Percentiles rank a stretch among this genome's conserved stretches.
Conservation (phyloP, 1,140 invertebrate species). For the Bombus terrestris region DNA sequence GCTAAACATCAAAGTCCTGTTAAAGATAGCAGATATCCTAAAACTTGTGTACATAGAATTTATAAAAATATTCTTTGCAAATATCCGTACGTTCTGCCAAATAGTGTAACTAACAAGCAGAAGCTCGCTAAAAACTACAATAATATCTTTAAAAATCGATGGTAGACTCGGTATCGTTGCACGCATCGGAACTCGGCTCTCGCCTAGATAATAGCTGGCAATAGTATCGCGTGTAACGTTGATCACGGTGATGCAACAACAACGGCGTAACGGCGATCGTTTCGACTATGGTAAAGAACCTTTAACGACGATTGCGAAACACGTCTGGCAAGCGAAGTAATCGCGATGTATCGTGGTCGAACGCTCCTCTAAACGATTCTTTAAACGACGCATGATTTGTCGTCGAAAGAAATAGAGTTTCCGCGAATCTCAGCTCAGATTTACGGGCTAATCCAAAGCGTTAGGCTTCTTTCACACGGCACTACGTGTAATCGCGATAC, state of each 20-base stretch:
- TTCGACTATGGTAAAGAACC: background rate
- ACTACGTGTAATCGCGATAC: no score
- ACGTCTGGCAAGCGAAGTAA: background rate
- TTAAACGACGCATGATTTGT: background rate
- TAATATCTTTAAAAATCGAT: background rate
- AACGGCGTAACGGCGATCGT: conserved; percentile 20
- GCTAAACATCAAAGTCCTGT: no score
- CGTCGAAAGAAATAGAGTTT: no score
- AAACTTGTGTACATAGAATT: no score
- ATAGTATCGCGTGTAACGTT: conserved; percentile 11
- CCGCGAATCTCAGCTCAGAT: no score
- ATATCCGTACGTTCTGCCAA: no score
- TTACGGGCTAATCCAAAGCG: no score
- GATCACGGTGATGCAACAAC: conserved; percentile 6
- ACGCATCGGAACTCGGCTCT: background rate
- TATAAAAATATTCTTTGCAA: no score
- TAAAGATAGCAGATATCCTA: no score
- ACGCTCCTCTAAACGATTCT: background rate
- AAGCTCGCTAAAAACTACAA: background rate
- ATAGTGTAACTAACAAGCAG: no score
- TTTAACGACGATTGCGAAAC: conserved; percentile 9
- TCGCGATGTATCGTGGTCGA: background rate
- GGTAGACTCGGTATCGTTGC: background rate
- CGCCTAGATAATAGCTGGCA: background rate
- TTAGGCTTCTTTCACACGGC: no score